These are phyloP conservation scores for Phyllotis vaccarum DNA, from an alignment of 2,797 vertebrate species.

Conservation along the genomic window DNA sequence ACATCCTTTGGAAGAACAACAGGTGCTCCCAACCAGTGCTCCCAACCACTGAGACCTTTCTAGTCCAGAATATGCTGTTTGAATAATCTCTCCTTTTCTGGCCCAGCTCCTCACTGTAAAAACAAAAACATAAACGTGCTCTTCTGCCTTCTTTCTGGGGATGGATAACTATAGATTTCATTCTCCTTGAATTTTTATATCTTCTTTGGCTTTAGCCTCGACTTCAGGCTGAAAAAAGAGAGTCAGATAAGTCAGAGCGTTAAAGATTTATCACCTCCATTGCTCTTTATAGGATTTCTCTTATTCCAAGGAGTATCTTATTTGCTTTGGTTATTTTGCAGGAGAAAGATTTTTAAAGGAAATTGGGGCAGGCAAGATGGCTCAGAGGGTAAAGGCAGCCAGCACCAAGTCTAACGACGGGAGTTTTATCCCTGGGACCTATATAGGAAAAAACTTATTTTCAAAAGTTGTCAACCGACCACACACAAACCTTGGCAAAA, in stretches of 20 bases:
- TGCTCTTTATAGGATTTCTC: constrained; percentile 69
- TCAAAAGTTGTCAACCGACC: neutral
- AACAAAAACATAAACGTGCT: neutral
- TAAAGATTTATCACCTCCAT: constrained; percentile 71
- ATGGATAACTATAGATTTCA: constrained; percentile 2
- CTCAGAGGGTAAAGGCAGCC: neutral
- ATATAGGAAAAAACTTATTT: neutral
- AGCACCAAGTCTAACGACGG: neutral
- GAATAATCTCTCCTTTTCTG: constrained; percentile 36
- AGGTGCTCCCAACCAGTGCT: neutral
- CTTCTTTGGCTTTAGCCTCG: constrained; percentile 62
- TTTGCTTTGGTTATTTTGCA: constrained; percentile 52
- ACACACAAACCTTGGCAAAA: neutral
- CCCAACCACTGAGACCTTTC: neutral
- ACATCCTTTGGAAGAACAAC: neutral
- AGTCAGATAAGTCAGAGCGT: constrained; percentile 53
- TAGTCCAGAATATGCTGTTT: neutral
- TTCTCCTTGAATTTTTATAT: constrained; percentile 39
- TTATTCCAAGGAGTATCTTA: constrained; percentile 75
- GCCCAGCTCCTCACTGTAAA: neutral
- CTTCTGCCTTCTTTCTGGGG: constrained; percentile 25
- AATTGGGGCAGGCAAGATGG: neutral
- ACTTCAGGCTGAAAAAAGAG: constrained; percentile 48
- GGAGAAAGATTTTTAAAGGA: constrained; percentile 62
- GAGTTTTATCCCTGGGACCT: neutral